These are phyloP conservation scores for Cliona cf. orientalis DNA, from an alignment of 37 sponge, comb jelly and placozoan genomes.

Conservation along the genomic window DNA sequence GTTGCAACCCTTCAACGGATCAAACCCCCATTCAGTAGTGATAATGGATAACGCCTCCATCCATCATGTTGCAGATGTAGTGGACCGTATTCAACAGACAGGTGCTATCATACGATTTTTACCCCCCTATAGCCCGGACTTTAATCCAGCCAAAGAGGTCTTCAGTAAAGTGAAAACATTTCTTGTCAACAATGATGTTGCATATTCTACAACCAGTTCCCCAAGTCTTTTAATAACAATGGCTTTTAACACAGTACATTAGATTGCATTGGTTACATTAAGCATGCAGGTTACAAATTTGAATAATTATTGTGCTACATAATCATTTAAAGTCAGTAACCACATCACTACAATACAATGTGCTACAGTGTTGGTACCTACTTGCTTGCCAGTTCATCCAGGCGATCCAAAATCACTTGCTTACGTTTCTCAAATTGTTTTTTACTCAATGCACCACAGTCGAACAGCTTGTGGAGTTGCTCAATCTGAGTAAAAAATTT, in stretches of 20 bases:
- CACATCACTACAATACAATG: neutral
- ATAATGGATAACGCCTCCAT: too few relatives aligned
- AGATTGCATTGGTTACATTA: constrained; percentile 22
- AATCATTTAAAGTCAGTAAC: neutral
- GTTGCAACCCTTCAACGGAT: constrained; percentile 29
- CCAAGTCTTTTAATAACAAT: neutral
- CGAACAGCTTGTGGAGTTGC: constrained; percentile 18
- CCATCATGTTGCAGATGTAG: constrained; percentile 17
- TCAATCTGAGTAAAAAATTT: constrained; percentile 34
- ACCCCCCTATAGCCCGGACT: constrained; percentile 43
- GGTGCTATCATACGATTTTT: constrained; percentile 20
- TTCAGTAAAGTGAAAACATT: constrained; percentile 29
- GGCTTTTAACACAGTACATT: constrained; percentile 27
- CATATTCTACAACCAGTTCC: neutral
- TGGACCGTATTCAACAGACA: neutral
- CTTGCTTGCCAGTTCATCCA: constrained; percentile 6
- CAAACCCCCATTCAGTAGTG: constrained; percentile 19
- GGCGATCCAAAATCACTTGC: neutral
- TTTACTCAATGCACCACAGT: constrained; percentile 21
- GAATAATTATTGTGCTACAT: neutral
- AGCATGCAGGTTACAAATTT: constrained; percentile 36
- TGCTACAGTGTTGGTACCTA: neutral
- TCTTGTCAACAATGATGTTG: constrained; percentile 7
- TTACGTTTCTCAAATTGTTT: constrained; percentile 29
- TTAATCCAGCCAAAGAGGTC: constrained; percentile 7